A percentile compares a stretch with the other conserved stretches of the same genome.
Conservation (phyloP, 2,888 invertebrate genomes). For the Cistogaster globosa region DNA sequence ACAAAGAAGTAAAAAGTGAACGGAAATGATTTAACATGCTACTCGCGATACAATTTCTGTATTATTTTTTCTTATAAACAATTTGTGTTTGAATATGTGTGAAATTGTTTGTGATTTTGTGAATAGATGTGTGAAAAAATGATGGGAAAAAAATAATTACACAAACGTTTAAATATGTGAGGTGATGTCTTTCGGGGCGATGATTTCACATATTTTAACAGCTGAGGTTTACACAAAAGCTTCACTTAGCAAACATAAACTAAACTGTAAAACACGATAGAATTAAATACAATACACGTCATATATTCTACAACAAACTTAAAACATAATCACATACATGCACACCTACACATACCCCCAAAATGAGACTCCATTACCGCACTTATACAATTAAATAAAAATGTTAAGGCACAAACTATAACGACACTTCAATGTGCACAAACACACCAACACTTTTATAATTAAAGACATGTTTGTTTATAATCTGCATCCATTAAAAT, state of each 20-base stretch:
- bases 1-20: conserved; percentile 39
- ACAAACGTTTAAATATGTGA: conserved; percentile 41
- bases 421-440: too few species aligned
- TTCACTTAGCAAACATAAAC: conserved; percentile 62
- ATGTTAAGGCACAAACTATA: too few species aligned
- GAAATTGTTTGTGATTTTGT: conserved; percentile 1
- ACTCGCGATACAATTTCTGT: conserved; percentile 37
- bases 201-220: conserved; percentile 68
- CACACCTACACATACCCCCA: not conserved
- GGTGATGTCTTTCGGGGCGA: conserved; percentile 57
- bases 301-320: conserved; percentile 13
- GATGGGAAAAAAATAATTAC: not conserved
- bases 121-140: conserved; percentile 20
- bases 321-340: not conserved
- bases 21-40: conserved; percentile 69
- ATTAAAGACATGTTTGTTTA: too few species aligned
- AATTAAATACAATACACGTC: conserved; percentile 27
- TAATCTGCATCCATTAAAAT: too few species aligned
- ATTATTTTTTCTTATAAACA: not conserved
- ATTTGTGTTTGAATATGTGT: not conserved
- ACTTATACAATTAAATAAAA: not conserved
- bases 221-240: conserved; percentile 65
- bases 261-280: conserved; percentile 39
- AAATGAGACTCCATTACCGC: not conserved
- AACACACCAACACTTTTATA: too few species aligned